A percentile compares a stretch with the other conserved stretches of the same genome.
Evolutionary conservation across 2,888 invertebrate species (phyloP).

Genomic region (Apotomis turbidana): DNA sequence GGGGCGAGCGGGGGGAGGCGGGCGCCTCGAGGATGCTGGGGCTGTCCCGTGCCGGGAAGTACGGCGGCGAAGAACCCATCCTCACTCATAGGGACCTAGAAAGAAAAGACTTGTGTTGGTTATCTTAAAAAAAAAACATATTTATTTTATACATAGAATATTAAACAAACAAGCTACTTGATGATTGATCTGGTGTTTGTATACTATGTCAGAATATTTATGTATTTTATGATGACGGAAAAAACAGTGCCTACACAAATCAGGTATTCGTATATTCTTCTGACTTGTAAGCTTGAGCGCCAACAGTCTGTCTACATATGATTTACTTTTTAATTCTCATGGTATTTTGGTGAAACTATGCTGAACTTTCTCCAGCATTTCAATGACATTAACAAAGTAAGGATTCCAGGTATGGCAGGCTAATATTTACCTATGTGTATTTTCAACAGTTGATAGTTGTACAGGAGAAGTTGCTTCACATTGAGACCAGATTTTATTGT

Average conservation of each 20-base stretch:
- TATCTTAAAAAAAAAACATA: neutral
- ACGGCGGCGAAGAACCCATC: constrained; percentile 40
- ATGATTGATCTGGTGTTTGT: no score
- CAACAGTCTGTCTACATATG: neutral
- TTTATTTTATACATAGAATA: no score
- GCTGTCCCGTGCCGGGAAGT: constrained; percentile 47
- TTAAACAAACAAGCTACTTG: no score
- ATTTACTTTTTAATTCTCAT: neutral
- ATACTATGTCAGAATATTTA: no score
- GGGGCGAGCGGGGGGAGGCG: constrained; percentile 31
- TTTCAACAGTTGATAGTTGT: no score
- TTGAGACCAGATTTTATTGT: no score
- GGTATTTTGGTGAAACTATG: neutral
- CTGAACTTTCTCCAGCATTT: neutral
- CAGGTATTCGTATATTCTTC: neutral
- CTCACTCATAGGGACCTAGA: constrained; percentile 31
- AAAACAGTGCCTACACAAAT: no score
- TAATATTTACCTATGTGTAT: neutral
- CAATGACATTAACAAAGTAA: neutral
- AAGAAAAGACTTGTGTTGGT: neutral
- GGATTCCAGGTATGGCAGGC: neutral
- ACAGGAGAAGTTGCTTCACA: no score
- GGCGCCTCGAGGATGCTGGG: constrained; percentile 49
- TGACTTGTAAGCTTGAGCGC: neutral
- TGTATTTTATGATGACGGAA: no score